Evolutionary conservation across 1,140 invertebrate species (phyloP).

Genomic region (Zaprionus taronus): DNA sequence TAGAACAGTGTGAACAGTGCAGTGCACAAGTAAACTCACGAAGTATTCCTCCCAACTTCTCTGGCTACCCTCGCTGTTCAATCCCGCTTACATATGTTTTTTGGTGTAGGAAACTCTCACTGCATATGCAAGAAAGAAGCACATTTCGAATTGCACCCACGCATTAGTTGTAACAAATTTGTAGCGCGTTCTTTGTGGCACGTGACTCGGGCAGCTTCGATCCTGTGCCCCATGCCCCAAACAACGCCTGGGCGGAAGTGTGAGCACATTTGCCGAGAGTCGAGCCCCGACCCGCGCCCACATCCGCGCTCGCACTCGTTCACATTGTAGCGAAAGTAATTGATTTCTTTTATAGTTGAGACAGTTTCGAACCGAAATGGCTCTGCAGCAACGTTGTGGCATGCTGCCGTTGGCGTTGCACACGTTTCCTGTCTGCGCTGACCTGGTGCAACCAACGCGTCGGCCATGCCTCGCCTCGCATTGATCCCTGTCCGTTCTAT

Average conservation of each 20-base stretch:
- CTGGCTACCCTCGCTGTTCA: constrained; percentile 4
- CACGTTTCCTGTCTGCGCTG: constrained; percentile 54
- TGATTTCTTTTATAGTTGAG: constrained; percentile 83
- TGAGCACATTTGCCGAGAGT: constrained; percentile 62
- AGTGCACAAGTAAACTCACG: neutral
- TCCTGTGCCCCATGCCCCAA: constrained; percentile 1
- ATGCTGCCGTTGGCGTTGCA: constrained; percentile 44
- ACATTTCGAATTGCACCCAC: constrained; percentile 81
- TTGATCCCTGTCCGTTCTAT: constrained; percentile 55
- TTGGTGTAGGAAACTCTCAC: constrained; percentile 34
- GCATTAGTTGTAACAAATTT: constrained; percentile 83
- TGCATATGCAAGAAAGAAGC: constrained; percentile 48
- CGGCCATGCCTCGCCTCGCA: constrained; percentile 11
- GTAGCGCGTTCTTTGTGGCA: constrained; percentile 74
- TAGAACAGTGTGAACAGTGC: neutral
- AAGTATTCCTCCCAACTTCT: neutral
- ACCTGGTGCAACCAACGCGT: constrained; percentile 16
- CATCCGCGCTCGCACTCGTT: neutral
- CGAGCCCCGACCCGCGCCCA: neutral
- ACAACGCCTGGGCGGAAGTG: constrained; percentile 69
- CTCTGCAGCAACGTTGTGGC: constrained; percentile 59
- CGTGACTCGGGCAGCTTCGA: constrained; percentile 59
- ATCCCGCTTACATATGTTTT: constrained; percentile 16
- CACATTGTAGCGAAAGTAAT: constrained; percentile 74
- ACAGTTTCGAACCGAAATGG: constrained; percentile 80